phyloP scores from a whole-genome alignment of 2,888 invertebrate genomes.

The Leucozona laternaria region DNA sequence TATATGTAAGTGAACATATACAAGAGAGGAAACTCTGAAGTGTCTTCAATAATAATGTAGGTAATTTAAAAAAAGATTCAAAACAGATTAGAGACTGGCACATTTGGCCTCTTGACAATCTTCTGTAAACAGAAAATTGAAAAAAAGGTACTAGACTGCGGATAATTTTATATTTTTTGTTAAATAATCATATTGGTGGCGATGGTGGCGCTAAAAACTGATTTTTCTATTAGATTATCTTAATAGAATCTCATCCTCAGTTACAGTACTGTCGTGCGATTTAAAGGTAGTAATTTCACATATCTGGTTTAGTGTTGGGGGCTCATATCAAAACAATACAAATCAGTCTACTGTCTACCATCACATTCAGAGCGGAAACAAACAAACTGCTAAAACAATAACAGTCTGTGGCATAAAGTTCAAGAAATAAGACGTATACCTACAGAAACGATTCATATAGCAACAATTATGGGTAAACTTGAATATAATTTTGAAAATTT shows the following conservation, averaged over 20 bases:
- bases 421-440: constrained; percentile 44
- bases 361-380: neutral
- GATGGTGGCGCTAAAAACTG: constrained; percentile 28
- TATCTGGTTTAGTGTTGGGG: neutral
- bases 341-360: too few species aligned
- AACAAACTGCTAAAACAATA: constrained; percentile 30
- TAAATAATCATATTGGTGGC: too few species aligned
- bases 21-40: neutral
- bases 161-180: constrained; percentile 3
- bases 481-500: neutral
- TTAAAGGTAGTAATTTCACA: constrained; percentile 30
- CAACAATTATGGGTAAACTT: constrained; percentile 57
- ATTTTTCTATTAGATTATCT: constrained; percentile 23
- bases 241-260: neutral
- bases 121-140: neutral
- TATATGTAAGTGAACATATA: too few species aligned
- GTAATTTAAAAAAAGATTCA: constrained; percentile 18
- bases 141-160: neutral
- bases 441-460: neutral
- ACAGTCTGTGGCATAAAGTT: constrained; percentile 47
- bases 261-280: neutral
- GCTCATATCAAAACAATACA: neutral
- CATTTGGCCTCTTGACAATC: neutral
- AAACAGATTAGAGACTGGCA: constrained; percentile 18
- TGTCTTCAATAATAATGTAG: neutral